Conservation (phyloP, 1,140 invertebrate genomes). For the Drosophila lini region DNA sequence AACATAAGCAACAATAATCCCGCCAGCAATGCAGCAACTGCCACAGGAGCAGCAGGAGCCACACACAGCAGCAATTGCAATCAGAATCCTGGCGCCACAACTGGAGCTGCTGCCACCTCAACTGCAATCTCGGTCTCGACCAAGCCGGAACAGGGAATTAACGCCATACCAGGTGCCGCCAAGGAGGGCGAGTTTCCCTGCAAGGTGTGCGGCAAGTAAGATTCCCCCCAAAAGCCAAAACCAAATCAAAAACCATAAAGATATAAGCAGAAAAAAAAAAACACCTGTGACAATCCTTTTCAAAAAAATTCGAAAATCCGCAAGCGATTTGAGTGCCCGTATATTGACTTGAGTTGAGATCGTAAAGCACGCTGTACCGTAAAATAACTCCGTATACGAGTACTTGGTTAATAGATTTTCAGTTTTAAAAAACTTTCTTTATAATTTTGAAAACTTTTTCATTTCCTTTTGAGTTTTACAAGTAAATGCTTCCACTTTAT, state of each 20-base stretch:
- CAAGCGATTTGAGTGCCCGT: slow-evolving; percentile 76
- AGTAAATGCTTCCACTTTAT: slow-evolving; percentile 14
- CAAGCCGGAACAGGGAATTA: slow-evolving; percentile 32
- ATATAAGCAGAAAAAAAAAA: slow-evolving; percentile 24
- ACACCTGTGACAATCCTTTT: slow-evolving; percentile 28
- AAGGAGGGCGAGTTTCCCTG: slow-evolving; percentile 91
- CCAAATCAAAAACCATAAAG: slow-evolving; percentile 27
- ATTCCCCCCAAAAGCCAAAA: slow-evolving; percentile 85
- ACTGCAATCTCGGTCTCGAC: slow-evolving; percentile 10
- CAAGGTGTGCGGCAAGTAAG: slow-evolving; percentile 99
- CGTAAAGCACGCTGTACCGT: slow-evolving; percentile 81
- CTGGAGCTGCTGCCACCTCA: not conserved
- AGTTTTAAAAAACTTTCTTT: slow-evolving; percentile 5
- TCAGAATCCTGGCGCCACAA: slow-evolving; percentile 18
- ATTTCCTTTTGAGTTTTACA: slow-evolving; percentile 19
- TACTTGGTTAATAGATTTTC: slow-evolving; percentile 35
- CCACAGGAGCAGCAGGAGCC: slow-evolving; percentile 9
- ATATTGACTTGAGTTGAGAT: slow-evolving; percentile 77
- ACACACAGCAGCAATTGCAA: slow-evolving; percentile 26
- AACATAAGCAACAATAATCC: slow-evolving; percentile 20
- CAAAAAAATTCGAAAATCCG: slow-evolving; percentile 47
- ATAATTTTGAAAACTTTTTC: not conserved
- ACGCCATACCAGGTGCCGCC: slow-evolving; percentile 45
- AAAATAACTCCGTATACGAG: slow-evolving; percentile 48
- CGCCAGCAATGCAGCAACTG: slow-evolving; percentile 15